A percentile compares a stretch with the other conserved stretches of the same genome.
Conservation (phyloP, 2,888 invertebrate species). For the Caenorhabditis sinica region DNA sequence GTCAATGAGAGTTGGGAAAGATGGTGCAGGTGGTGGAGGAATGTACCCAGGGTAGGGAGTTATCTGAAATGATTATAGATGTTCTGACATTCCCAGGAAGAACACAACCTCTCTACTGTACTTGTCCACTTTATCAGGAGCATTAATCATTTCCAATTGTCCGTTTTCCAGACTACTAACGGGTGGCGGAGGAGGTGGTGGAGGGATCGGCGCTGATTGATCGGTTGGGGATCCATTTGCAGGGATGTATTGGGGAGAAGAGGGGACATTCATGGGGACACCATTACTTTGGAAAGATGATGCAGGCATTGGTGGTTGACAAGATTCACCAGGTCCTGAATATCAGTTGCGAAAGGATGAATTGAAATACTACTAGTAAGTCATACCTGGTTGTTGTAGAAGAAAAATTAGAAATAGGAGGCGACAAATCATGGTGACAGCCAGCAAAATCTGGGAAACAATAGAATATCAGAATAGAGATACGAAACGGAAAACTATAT, state of each 20-base stretch:
- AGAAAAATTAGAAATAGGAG: conserved; percentile 26
- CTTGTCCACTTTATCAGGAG: conserved; percentile 8
- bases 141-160: conserved; percentile 62
- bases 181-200: conserved; percentile 56
- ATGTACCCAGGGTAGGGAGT: conserved; percentile 76
- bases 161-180: conserved; percentile 15
- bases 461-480: background rate
- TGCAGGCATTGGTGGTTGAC: conserved; percentile 65
- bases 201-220: conserved; percentile 52
- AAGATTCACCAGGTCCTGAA: conserved; percentile 35
- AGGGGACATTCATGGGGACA: conserved; percentile 46
- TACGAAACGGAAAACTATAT: background rate
- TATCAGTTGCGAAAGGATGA: background rate
- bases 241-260: conserved; percentile 53
- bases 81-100: background rate
- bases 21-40: conserved; percentile 68
- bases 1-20: conserved; percentile 63
- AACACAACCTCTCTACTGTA: background rate
- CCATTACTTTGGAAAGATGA: conserved; percentile 58
- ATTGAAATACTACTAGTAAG: background rate
- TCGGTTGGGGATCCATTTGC: conserved; percentile 46
- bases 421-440: conserved; percentile 17
- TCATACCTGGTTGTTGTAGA: conserved; percentile 40
- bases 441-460: background rate
- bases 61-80: conserved; percentile 31